Evolutionary conservation across 2,888 invertebrate species (phyloP), one percentile per base, ranked within the genome.

Genomic region (Agriotes lineatus): DNA sequence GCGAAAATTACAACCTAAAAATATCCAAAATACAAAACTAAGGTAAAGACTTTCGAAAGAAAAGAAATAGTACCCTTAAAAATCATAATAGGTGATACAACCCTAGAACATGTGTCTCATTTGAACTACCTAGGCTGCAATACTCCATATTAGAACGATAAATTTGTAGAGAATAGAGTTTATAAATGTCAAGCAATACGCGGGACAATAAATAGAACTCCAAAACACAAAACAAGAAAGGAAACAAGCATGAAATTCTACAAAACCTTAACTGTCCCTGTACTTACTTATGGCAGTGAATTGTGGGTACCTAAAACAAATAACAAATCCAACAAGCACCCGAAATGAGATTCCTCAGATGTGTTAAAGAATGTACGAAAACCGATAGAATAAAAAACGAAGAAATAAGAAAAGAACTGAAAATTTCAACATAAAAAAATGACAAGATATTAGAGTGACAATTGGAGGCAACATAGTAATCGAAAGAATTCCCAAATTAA

Each of bases 271-370:
- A 20, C 45, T 1, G 45, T 45, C 1, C 19, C 19, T 19, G 10
- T 45, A 18, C 2, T n/a, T n/a, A n/a, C n/a, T n/a, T n/a, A n/a
- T n/a, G n/a, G n/a, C n/a, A n/a, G n/a, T n/a, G n/a, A n/a, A 30
- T 25, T 6, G 1, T 52, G 25, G 33, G 10, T 22, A 52, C 22
- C 7, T 1, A 30, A 12, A 10, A 2, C 52, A 52, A 52, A 14
- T 2, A 52, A 52, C 5, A 52, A 52, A 30, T 14, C 1, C 6
- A 30, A 52, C 25, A 52, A 12, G 25, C 58, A 25, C 42, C 44
- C 5, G 42, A 62, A 25, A 62, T 62, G 52, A 19, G 20, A 22
- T 62, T 52, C 22, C 48, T 62, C 4, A 52, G 42, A 62, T 39
- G 42, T 18, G 44, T n/a, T n/a, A n/a, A n/a, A n/a, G n/a, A n/a